A percentile compares a stretch with the other conserved stretches of the same genome.
Conservation (phyloP, 2,888 invertebrate species). For the Diarsia mendica region DNA sequence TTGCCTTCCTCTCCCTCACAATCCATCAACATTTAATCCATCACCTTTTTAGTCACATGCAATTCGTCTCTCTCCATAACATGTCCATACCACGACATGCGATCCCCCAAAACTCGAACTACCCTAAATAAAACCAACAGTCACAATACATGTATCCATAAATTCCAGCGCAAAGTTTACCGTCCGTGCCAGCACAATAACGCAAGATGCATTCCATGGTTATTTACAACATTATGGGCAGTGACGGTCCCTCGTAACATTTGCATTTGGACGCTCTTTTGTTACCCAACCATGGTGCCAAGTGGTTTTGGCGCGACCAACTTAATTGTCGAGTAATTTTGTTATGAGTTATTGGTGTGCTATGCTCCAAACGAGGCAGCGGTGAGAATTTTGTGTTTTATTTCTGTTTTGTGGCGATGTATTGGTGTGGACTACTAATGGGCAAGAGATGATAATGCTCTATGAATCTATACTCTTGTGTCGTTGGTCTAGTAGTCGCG, state of each 20-base stretch:
- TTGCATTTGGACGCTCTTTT: conserved; percentile 76
- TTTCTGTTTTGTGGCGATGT: background rate
- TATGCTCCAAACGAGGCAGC: conserved; percentile 30
- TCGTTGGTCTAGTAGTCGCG: too few relatives aligned
- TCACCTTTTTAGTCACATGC: too few relatives aligned
- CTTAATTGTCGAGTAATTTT: conserved; percentile 72
- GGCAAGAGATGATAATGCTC: background rate
- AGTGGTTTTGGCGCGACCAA: conserved; percentile 74
- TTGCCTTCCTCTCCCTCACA: too few relatives aligned
- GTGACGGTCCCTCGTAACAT: conserved; percentile 78
- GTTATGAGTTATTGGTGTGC: conserved; percentile 58
- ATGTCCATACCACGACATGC: too few relatives aligned
- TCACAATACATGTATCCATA: conserved; percentile 25
- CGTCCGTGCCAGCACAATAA: conserved; percentile 61
- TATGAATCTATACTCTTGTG: too few relatives aligned
- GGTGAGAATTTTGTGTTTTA: conserved; percentile 16
- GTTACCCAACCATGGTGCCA: conserved; percentile 72
- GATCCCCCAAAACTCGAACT: too few relatives aligned
- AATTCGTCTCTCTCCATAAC: too few relatives aligned
- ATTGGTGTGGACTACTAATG: background rate
- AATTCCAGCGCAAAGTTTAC: conserved; percentile 51
- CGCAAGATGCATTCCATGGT: conserved; percentile 63
- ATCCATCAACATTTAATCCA: too few relatives aligned
- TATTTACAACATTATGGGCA: conserved; percentile 62
- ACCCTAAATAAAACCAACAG: conserved; percentile 8